Conservation (phyloP, 2,888 invertebrate species). For the Nemurella pictetii region DNA sequence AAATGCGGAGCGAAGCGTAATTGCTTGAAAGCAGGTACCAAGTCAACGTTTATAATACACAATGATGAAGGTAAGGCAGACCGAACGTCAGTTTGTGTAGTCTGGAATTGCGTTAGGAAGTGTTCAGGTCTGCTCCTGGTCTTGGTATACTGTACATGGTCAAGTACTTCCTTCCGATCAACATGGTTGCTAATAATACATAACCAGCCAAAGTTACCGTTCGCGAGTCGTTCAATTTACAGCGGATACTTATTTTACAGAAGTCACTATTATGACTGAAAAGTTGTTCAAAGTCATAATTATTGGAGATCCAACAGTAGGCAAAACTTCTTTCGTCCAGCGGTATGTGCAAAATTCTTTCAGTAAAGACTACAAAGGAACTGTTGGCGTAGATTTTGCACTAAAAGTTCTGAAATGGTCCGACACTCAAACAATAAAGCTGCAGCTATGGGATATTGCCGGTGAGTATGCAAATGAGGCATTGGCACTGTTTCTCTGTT, state of each 20-base stretch:
- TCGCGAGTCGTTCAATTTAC: background rate
- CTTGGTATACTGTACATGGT: too few species aligned
- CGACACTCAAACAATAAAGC: constrained; percentile 56
- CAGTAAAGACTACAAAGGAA: constrained; percentile 58
- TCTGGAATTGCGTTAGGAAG: too few species aligned
- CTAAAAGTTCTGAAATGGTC: constrained; percentile 61
- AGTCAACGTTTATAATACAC: too few species aligned
- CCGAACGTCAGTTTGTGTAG: too few species aligned
- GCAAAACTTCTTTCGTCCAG: constrained; percentile 61
- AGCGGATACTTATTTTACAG: constrained; percentile 31
- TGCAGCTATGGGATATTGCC: constrained; percentile 64
- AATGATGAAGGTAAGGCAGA: too few species aligned
- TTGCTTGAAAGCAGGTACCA: too few species aligned
- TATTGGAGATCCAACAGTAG: constrained; percentile 56
- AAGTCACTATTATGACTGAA: constrained; percentile 46
- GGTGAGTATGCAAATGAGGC: constrained; percentile 49
- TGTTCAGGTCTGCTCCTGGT: too few species aligned
- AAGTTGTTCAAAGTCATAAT: constrained; percentile 55
- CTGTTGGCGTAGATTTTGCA: constrained; percentile 63
- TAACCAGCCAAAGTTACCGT: background rate
- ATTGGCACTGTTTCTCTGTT: too few species aligned
- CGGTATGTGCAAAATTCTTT: constrained; percentile 58
- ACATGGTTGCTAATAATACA: too few species aligned
- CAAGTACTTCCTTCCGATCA: too few species aligned
- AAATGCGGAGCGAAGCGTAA: too few species aligned